Base-by-base conservation (phyloP, 2,113 vertebrate species). In the Sphaerodactylus townsendi region DNA sequence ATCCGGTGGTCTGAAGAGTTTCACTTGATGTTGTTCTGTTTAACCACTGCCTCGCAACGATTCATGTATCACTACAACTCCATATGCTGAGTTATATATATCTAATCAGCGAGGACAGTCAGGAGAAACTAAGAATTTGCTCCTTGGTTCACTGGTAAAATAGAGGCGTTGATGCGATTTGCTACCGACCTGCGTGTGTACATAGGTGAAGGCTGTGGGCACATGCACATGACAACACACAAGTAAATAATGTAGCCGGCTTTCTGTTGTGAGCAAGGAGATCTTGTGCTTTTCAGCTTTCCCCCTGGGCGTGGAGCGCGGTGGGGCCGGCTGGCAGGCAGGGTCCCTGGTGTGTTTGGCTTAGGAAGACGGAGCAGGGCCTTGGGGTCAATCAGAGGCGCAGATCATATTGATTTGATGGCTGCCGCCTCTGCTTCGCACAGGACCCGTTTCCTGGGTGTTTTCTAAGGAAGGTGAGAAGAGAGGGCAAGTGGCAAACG, bases 1-100 rank as follows among this genome's bases (percentile, higher is more conserved):
- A 66, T 89, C 77, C 84, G 87, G 86, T 84, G 81, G 86, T 91
- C 89, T 92, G n/a, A 78, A 80, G 86, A 77, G 87, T 91, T 87
- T 85, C 86, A 91, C 91, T 91, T 92, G 90, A 88, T 69, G 91
- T 90, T 86, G 89, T 86, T 87, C 87, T 92, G 92, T 93, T 90
- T 19, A 48, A 68, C 10, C 30, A 13, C 66, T 11, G 62, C 39
- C 59, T 41, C 68, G 23, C 13, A 44, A 81, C 59, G 35, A 71
- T 41, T 28, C 3, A 28, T 62, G 59, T 28, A 62, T 62, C 25
- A 10, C 28, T 70, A 37, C 37, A 70, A 53, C 37, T 19, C 10
- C 69, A 30, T 33, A 10, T 37, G 21, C 21, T 19, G 46, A 7
- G 14, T 33, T 68, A 17, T 15, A 0, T 35, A 5, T 33, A 0